phyloP scores from a whole-genome alignment of 1,140 invertebrate genomes.

The Arion vulgaris region DNA sequence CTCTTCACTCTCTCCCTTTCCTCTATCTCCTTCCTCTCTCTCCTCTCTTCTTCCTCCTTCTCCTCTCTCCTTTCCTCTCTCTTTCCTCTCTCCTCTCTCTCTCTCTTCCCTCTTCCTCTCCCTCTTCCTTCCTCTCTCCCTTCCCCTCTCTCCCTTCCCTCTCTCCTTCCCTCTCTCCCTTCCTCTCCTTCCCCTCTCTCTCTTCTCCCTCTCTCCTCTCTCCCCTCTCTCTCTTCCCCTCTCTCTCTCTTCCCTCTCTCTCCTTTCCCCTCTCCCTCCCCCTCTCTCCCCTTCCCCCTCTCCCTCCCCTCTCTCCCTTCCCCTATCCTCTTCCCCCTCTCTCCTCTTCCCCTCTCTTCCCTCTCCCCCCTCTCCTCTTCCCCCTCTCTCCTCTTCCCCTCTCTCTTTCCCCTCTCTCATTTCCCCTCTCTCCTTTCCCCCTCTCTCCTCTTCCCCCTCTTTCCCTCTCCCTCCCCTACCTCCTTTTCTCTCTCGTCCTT shows the following conservation, averaged over 20 bases:
- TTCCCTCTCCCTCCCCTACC: neutral
- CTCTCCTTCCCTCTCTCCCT: neutral
- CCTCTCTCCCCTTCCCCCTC: neutral
- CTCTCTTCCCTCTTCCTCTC: neutral
- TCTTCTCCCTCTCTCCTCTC: neutral
- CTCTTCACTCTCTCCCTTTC: neutral
- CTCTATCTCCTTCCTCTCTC: neutral
- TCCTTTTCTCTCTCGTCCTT: neutral
- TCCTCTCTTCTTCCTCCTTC: neutral
- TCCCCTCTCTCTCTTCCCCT: neutral
- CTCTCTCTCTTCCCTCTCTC: neutral
- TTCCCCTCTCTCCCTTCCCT: neutral
- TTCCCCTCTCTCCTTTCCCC: neutral
- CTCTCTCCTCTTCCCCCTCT: neutral
- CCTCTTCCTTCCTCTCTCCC: neutral
- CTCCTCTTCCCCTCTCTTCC: neutral
- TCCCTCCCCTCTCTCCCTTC: neutral
- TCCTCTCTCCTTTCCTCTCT: neutral
- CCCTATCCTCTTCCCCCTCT: neutral
- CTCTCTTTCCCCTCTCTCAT: neutral
- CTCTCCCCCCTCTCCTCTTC: neutral
- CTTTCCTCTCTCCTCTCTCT: too few species aligned
- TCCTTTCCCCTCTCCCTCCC: neutral
- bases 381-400: neutral
- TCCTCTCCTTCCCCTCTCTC: neutral